phyloP scores from a whole-genome alignment of 2,888 invertebrate genomes.

The Callyntrura guangdongensis region DNA sequence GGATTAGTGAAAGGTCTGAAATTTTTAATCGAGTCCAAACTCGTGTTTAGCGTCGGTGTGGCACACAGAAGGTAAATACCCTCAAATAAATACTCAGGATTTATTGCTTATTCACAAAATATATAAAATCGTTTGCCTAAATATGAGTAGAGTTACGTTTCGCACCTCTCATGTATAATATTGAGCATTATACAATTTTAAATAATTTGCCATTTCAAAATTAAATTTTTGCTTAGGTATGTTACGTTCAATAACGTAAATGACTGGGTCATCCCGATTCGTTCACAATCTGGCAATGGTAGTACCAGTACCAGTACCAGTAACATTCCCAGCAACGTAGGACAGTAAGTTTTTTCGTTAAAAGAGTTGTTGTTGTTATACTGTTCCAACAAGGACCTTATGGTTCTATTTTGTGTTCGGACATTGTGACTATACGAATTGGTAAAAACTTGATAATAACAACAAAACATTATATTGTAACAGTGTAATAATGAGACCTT shows the following conservation, averaged over 20 bases:
- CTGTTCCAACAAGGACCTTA: too few species aligned
- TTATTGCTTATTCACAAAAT: too few species aligned
- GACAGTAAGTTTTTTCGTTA: conserved; percentile 47
- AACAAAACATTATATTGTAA: not conserved
- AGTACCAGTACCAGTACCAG: too few species aligned
- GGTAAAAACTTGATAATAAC: not conserved
- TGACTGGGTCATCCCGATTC: conserved; percentile 65
- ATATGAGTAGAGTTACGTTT: too few species aligned
- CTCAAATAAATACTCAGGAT: not conserved
- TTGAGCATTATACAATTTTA: not conserved
- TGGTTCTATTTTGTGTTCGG: not conserved
- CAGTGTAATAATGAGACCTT: conserved; percentile 77
- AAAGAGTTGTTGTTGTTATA: too few species aligned
- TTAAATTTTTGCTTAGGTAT: too few species aligned
- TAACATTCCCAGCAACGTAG: conserved; percentile 30
- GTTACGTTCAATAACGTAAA: conserved; percentile 54
- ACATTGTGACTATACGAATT: not conserved
- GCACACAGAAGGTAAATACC: conserved; percentile 12
- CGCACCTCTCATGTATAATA: too few species aligned
- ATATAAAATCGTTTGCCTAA: too few species aligned
- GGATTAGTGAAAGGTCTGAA: conserved; percentile 61
- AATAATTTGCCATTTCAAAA: conserved; percentile 15
- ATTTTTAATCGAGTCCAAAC: conserved; percentile 65
- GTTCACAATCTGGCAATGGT: not conserved
- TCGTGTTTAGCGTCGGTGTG: conserved; percentile 71